phyloP scores from a whole-genome alignment of 2,888 invertebrate genomes.

The Cheilosia impressa region DNA sequence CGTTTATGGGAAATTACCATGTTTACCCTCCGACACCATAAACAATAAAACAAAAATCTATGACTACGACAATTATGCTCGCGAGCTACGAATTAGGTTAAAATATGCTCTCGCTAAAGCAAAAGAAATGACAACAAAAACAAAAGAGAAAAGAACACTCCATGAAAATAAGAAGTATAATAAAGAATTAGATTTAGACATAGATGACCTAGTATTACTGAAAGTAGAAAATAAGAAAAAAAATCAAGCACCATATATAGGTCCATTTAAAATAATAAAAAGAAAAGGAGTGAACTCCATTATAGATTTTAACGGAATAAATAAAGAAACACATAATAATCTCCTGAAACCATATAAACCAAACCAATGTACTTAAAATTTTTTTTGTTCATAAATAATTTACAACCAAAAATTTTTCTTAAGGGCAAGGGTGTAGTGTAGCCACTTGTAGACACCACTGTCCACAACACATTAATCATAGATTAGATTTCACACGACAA shows the following conservation, averaged over 20 bases:
- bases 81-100: constrained; percentile 5
- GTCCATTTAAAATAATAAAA: constrained; percentile 9
- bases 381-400: constrained; percentile 1
- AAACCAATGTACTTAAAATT: background rate
- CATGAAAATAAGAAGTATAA: constrained; percentile 14
- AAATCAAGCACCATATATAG: constrained; percentile 9
- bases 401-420: background rate
- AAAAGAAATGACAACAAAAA: constrained; percentile 20
- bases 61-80: constrained; percentile 23
- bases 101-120: constrained; percentile 9
- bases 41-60: constrained; percentile 2
- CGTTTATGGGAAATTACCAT: constrained; percentile 7
- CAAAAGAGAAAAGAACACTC: constrained; percentile 9
- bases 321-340: background rate
- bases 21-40: background rate
- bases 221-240: constrained; percentile 18
- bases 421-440: constrained; percentile 12
- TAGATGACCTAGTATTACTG: constrained; percentile 7
- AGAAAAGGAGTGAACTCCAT: background rate
- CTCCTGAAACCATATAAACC: constrained; percentile 2
- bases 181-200: constrained; percentile 14
- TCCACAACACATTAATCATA: background rate
- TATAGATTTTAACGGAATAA: background rate
- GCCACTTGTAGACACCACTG: background rate
- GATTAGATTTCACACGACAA: background rate